Base-by-base conservation (phyloP, 2,888 invertebrate species). In the Criorhina ranunculi region DNA sequence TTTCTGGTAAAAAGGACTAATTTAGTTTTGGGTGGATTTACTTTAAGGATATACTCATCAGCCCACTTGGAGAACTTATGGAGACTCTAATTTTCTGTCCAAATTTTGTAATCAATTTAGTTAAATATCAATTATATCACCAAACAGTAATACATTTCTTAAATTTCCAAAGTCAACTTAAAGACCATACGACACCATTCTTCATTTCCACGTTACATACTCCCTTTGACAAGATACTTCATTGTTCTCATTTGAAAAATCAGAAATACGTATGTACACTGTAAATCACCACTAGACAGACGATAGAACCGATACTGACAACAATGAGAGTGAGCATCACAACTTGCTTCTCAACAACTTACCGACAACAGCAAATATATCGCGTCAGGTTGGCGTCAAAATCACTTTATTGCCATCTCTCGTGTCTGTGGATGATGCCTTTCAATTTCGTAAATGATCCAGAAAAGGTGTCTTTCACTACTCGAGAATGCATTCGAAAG, bases 321-420 rank as follows among this genome's bases (percentile, higher is more conserved):
- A 19, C 40, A 33, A n/a, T 42, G 51, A 35, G 53, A 44, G 37
- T 60, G 51, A 0, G 46, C 60, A 72, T 53, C 49, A 64, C 64
- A 64, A 67, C 66, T 46, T 31, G 49, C n/a, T 76, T 24, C 59
- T 49, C 64, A n/a, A n/a, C n/a, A n/a, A n/a, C n/a, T 46, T 75
- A 44, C 24, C 44, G 44, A 40, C 66, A 46, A 76, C 57, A 66
- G 17, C 69, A 77, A 59, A 77, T 60, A 53, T 42, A 77, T 29
- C 51, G 33, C 33, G 77, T 69, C 77, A 51, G 69, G 49, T 49
- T 59, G 40, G 67, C 60, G 77, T 69, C 60, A 60, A 77, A 67
- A 77, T 77, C 67, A 77, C 77, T 77, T 69, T 53, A 76, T 35
- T 53, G 53, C 67, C 53, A 69, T 59, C 24, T 67, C 60, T 77